phyloP scores from a whole-genome alignment of 2,888 invertebrate species.

The Trichopria drosophilae region DNA sequence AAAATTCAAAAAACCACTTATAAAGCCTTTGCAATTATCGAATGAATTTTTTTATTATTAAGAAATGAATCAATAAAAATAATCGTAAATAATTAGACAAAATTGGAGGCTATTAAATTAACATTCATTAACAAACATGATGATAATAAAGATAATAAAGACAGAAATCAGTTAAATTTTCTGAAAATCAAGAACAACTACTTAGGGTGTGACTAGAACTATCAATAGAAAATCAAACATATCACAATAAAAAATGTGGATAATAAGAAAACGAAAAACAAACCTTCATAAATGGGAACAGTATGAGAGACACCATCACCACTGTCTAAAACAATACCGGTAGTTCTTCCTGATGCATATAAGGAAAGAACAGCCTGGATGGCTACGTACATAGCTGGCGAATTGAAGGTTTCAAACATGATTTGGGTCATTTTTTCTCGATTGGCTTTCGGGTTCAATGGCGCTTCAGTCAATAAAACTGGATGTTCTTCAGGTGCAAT shows the following conservation, averaged over 20 bases:
- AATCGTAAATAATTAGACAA: too few relatives aligned
- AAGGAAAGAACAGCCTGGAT: conserved; percentile 60
- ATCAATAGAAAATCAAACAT: conserved; percentile 8
- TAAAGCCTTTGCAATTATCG: too few relatives aligned
- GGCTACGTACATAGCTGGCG: conserved; percentile 60
- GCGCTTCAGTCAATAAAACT: conserved; percentile 78
- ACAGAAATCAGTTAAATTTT: conserved; percentile 14
- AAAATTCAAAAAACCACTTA: too few relatives aligned
- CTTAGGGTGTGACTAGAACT: conserved; percentile 17
- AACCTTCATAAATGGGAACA: conserved; percentile 64
- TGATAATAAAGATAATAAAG: not conserved
- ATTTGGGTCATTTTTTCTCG: conserved; percentile 78
- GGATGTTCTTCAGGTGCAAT: conserved; percentile 82
- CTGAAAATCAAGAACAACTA: not conserved
- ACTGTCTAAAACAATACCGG: conserved; percentile 62
- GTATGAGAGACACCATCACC: conserved; percentile 61
- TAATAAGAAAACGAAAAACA: conserved; percentile 5
- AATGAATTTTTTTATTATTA: too few relatives aligned
- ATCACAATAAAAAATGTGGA: not conserved
- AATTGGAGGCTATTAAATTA: too few relatives aligned
- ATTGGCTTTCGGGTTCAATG: conserved; percentile 78
- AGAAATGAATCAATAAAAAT: too few relatives aligned
- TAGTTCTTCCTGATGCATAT: conserved; percentile 62
- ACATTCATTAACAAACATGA: too few relatives aligned
- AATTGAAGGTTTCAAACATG: conserved; percentile 66